Evolutionary conservation across 1,140 invertebrate species (phyloP), one percentile per base, ranked within the genome.

Genomic region (Aphaenogaster rudis): DNA sequence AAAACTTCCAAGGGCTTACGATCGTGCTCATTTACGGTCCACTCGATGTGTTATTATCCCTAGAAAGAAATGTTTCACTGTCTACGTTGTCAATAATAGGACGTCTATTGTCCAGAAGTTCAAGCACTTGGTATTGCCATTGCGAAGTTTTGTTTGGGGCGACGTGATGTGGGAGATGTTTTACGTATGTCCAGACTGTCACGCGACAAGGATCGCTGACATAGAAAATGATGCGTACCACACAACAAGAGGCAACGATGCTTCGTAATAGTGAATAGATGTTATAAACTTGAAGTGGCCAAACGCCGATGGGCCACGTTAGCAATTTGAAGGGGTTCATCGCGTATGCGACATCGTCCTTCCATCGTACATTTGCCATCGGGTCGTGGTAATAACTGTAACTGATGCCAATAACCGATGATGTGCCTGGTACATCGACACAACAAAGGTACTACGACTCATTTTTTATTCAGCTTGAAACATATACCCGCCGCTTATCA

Each of bases 261-360:
- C 67, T 39, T 13, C 86, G 77, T 2, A 61, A 9, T n/a, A 33
- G 17, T 3, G 90, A 57, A n/a, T 61, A 85, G 0, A 71, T 0
- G 9, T 86, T 33, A 54, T 88, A 69, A 13, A 66, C 8, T 9
- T 86, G 66, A 15, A 91, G 61, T 3, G 88, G 91, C 91, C 91
- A 92, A 6, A 78, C 64, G 0, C 91, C 90, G 13, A 88, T n/a
- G 3, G 79, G 86, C 86, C 80, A 85, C n/a, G 82, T 63, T 21
- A 88, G 3, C 9, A 86, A n/a, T 52, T 86, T 86, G 28, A 82
- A 63, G 5, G 79, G 78, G 6, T 8, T 84, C 86, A 81, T 89
- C 48, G 81, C 86, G 54, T 89, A 87, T 0, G 72, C n/a, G 28
- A 89, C 64, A 17, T 91, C 82, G 13, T 77, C 28, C 28, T 48